Conservation (phyloP, 2,797 vertebrate species). For the Hippopotamyrus pictus region DNA sequence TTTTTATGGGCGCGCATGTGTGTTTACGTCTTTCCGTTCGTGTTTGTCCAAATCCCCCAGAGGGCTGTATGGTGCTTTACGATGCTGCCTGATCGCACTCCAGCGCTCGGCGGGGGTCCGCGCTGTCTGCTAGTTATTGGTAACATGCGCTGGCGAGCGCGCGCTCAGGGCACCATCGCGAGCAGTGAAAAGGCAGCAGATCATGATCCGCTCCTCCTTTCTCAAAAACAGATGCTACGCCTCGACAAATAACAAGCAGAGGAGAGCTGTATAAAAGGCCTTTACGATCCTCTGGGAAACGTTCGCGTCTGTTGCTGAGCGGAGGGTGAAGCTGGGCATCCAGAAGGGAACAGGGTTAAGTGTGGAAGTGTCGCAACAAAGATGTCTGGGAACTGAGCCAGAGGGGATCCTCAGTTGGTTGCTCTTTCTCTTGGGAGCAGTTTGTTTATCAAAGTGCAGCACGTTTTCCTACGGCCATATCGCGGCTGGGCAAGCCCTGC, state of each 20-base stretch:
- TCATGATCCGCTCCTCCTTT: background rate
- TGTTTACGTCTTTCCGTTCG: background rate
- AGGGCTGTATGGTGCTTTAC: background rate
- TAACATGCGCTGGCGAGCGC: background rate
- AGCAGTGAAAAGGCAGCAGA: background rate
- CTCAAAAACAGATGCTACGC: background rate
- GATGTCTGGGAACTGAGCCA: constrained; percentile 7
- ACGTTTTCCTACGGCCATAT: constrained; percentile 31
- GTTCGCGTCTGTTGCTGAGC: constrained; percentile 1
- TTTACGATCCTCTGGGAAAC: background rate
- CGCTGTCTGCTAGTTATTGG: background rate
- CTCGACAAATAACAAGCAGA: background rate
- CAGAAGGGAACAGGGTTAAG: background rate
- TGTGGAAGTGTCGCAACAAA: background rate
- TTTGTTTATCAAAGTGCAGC: constrained; percentile 23
- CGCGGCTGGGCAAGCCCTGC: background rate
- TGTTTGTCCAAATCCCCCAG: background rate
- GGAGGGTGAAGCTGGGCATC: background rate
- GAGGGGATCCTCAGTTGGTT: constrained; percentile 21
- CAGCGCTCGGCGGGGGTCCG: background rate
- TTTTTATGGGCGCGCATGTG: constrained; percentile 19
- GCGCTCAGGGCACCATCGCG: background rate
- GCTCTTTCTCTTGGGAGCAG: background rate
- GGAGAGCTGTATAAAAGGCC: background rate
- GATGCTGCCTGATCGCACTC: background rate